phyloP scores from a whole-genome alignment of 2,888 invertebrate species.

The Dimorphilus gyrociliatus region DNA sequence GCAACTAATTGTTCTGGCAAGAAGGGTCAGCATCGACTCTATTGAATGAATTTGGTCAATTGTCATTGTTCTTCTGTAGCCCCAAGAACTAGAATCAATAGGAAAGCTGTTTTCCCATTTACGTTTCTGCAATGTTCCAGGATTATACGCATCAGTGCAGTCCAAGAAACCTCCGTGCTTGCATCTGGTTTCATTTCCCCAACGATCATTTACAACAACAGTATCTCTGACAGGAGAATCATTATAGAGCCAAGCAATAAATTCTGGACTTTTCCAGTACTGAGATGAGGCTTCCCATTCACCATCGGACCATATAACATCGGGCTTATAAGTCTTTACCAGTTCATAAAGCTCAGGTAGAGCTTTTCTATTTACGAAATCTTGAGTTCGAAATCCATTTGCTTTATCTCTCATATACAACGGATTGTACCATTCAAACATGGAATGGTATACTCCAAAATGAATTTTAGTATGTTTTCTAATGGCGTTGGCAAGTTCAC shows the following conservation, averaged over 20 bases:
- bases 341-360: conserved; percentile 50
- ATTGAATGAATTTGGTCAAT: no score
- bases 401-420: conserved; percentile 38
- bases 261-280: conserved; percentile 28
- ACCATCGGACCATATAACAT: conserved; percentile 15
- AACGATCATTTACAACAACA: conserved; percentile 21
- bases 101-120: conserved; percentile 92
- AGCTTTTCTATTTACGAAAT: conserved; percentile 43
- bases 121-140: conserved; percentile 45
- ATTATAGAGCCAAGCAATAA: no score
- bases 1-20: no score
- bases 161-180: conserved; percentile 20
- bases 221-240: conserved; percentile 18
- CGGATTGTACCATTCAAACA: conserved; percentile 32
- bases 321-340: conserved; percentile 11
- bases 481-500: conserved; percentile 50
- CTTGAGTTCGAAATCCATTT: conserved; percentile 41
- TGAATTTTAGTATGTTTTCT: conserved; percentile 46
- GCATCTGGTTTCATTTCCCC: conserved; percentile 17
- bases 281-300: conserved; percentile 43
- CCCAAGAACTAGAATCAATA: conserved; percentile 67
- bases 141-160: conserved; percentile 18
- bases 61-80: conserved; percentile 59
- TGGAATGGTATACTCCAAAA: conserved; percentile 24
- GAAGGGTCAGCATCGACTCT: no score